Evolutionary conservation across 2,113 vertebrate species (phyloP).

Genomic region (Chitala chitala): DNA sequence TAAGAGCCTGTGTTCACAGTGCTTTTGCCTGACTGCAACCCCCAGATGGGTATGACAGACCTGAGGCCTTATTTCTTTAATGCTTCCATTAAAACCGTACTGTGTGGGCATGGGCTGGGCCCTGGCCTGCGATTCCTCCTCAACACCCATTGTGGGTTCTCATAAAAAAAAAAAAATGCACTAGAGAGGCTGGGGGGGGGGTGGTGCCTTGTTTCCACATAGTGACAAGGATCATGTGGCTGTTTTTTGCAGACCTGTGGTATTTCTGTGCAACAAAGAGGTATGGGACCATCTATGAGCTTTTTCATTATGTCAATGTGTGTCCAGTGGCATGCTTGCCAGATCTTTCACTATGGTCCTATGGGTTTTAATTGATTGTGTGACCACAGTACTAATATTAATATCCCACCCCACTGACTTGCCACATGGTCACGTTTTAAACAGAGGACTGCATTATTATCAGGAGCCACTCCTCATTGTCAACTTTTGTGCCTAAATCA

Average conservation of each 20-base stretch:
- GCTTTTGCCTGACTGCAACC: slow-evolving; percentile 29
- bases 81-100: slow-evolving; percentile 30
- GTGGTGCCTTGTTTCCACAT: background rate
- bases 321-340: slow-evolving; percentile 20
- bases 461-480: slow-evolving; percentile 20
- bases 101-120: slow-evolving; percentile 28
- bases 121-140: slow-evolving; percentile 26
- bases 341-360: slow-evolving; percentile 13
- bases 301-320: too few relatives aligned
- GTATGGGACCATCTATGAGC: background rate
- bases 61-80: slow-evolving; percentile 33
- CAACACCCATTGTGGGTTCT: slow-evolving; percentile 33
- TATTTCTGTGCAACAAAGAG: background rate
- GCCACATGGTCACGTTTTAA: slow-evolving; percentile 35
- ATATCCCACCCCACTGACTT: slow-evolving; percentile 34
- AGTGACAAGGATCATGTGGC: background rate
- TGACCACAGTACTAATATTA: slow-evolving; percentile 37
- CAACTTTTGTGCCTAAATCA: slow-evolving; percentile 22
- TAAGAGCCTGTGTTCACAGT: slow-evolving; percentile 37
- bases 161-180: too few relatives aligned
- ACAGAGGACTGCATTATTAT: slow-evolving; percentile 31
- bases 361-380: slow-evolving; percentile 40
- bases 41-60: slow-evolving; percentile 36
- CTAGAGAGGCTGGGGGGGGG: too few relatives aligned
- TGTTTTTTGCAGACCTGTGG: background rate